Conservation (phyloP, 2,797 vertebrate species). For the Lepilemur septentrionalis region DNA sequence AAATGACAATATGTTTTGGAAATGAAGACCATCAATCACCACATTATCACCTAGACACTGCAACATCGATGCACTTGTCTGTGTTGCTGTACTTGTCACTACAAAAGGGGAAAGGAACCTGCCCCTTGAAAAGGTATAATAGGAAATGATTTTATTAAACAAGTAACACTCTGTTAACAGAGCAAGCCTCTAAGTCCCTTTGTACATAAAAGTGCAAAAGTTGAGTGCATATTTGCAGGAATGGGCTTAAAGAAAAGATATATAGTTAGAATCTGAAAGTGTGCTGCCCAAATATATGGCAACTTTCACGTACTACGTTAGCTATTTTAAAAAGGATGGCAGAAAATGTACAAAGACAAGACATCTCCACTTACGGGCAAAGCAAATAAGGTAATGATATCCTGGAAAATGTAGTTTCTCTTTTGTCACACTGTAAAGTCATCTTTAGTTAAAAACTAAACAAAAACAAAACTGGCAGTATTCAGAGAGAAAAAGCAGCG, state of each 20-base stretch:
- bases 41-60: background rate
- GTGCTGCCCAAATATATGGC: slow-evolving; percentile 29
- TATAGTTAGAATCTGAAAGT: slow-evolving; percentile 29
- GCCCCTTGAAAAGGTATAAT: background rate
- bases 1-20: slow-evolving; percentile 67
- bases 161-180: background rate
- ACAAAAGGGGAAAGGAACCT: slow-evolving; percentile 30
- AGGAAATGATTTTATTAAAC: slow-evolving; percentile 50
- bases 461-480: slow-evolving; percentile 46
- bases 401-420: slow-evolving; percentile 35
- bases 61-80: background rate
- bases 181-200: background rate
- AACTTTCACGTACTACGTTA: slow-evolving; percentile 38
- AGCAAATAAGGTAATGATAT: slow-evolving; percentile 36
- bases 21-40: slow-evolving; percentile 48
- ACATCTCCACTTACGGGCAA: slow-evolving; percentile 33
- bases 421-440: slow-evolving; percentile 37
- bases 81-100: background rate
- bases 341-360: slow-evolving; percentile 39
- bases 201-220: slow-evolving; percentile 45
- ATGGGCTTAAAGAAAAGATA: slow-evolving; percentile 34
- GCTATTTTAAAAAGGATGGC: background rate
- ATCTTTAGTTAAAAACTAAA: slow-evolving; percentile 41
- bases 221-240: slow-evolving; percentile 22
- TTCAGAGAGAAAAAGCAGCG: slow-evolving; percentile 51